phyloP scores from a whole-genome alignment of 2,113 vertebrate genomes.

The Agapornis roseicollis region DNA sequence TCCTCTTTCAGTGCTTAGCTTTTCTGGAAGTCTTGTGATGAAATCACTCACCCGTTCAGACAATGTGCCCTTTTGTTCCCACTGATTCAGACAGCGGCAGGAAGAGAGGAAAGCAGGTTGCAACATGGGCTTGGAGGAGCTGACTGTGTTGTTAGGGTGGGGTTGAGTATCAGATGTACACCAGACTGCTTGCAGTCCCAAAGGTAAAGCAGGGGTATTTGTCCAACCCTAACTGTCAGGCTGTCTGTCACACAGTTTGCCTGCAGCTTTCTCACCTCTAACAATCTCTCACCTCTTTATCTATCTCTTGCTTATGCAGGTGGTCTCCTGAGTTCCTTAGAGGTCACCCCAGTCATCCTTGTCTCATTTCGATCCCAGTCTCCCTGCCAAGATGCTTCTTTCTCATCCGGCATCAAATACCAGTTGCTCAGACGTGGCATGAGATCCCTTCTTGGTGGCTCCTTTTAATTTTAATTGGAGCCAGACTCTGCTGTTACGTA shows the following conservation, averaged over 20 bases:
- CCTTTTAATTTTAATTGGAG: not conserved
- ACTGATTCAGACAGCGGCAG: not conserved
- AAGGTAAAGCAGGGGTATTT: not conserved
- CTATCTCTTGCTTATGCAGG: not conserved
- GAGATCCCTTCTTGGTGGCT: not conserved
- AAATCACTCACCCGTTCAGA: not conserved
- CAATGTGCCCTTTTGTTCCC: not conserved
- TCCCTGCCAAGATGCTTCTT: not conserved
- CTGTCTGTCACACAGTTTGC: not conserved
- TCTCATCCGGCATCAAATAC: accelerated
- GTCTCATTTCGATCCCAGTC: not conserved
- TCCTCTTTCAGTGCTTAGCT: not conserved
- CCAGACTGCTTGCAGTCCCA: not conserved
- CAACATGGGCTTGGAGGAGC: not conserved
- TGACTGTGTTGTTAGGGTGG: not conserved
- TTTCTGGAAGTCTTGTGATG: not conserved
- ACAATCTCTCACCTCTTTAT: not conserved
- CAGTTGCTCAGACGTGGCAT: not conserved
- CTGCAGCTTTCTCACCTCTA: not conserved
- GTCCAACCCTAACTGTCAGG: not conserved
- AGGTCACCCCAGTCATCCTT: not conserved
- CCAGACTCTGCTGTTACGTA: not conserved
- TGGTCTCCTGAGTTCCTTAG: not conserved
- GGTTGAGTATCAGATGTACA: not conserved
- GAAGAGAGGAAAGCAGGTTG: not conserved